Base-by-base conservation (phyloP, 1,140 invertebrate genomes). In the Andricus grossulariae region DNA sequence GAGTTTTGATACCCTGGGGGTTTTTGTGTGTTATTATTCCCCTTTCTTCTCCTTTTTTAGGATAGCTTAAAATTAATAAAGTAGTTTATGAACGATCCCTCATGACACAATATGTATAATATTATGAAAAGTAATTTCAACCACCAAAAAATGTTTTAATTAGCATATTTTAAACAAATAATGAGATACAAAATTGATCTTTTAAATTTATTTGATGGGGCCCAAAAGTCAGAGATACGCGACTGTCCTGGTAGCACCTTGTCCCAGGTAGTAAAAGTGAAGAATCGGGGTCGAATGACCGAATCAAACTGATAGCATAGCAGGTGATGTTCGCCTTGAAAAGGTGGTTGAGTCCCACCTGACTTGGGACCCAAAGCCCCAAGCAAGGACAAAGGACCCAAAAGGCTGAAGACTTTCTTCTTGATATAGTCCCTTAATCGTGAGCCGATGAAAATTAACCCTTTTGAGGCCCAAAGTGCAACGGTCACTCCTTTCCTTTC, bases 401-500 rank as follows among this genome's bases (percentile, higher is more conserved):
- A 7, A 13, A 66, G 7, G n/a, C 12, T 4, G 13, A 11, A 25
- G 70, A 66, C 71, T 75, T n/a, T 19, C 45, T 72, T 25, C 11
- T 0, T 13, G 7, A 51, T 74, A 78, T 87, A 80, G 13, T n/a
- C 77, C 75, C 84, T 85, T 86, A 80, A 21, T 85, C 74, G 50
- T 3, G 39, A 8, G n/a, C 15, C 74, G 72, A 72, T 50, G 55
- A 75, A 84, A 87, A 83, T 84, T 86, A 84, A 86, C 84, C 82
- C 84, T 87, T 85, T 78, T 76, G 25, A 66, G 71, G 79, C 74
- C 74, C 55, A 78, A 80, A 74, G 32, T 32, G 45, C 54, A 71
- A 70, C 18, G 50, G 71, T 78, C 49, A 54, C 71, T 72, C 71
- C 60, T 72, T 70, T 70, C 52, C 18, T 71, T 54, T 78, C 54